phyloP scores from a whole-genome alignment of 2,888 invertebrate species.

The Epiblema foenella region DNA sequence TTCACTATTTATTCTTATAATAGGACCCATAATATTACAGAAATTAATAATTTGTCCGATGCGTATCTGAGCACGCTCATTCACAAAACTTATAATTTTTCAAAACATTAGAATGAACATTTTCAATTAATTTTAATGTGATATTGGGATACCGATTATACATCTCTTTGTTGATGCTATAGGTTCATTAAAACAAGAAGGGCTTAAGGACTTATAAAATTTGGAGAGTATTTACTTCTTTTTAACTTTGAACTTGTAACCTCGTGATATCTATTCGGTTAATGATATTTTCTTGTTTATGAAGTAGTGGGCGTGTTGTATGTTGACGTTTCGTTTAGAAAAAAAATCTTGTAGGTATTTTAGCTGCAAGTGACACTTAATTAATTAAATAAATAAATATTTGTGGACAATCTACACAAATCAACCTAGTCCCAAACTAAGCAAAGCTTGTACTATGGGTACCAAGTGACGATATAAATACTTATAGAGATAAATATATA shows the following conservation, averaged over 20 bases:
- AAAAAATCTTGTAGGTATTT: neutral
- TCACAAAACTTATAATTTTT: conserved; percentile 44
- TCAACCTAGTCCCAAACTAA: too few species aligned
- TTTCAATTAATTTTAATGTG: conserved; percentile 45
- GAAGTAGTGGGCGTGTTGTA: conserved; percentile 12
- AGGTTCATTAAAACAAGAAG: neutral
- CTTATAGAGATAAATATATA: too few species aligned
- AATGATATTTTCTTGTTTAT: conserved; percentile 31
- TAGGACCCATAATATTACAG: conserved; percentile 50
- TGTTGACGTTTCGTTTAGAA: conserved; percentile 21
- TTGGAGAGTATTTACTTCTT: neutral
- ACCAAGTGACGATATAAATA: too few species aligned
- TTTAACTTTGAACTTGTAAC: neutral
- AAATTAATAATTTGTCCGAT: conserved; percentile 59
- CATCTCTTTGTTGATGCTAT: conserved; percentile 35
- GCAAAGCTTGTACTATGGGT: too few species aligned
- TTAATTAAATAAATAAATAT: too few species aligned
- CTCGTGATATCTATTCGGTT: conserved; percentile 33
- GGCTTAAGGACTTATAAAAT: neutral
- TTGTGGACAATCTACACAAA: too few species aligned
- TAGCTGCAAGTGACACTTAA: neutral
- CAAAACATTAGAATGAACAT: conserved; percentile 41
- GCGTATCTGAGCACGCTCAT: conserved; percentile 50
- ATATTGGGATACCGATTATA: conserved; percentile 37
- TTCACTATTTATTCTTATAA: conserved; percentile 62